A percentile compares a stretch with the other conserved stretches of the same genome.
phyloP scores from a whole-genome alignment of 2,888 invertebrate species.

The Octonoba sinensis region DNA sequence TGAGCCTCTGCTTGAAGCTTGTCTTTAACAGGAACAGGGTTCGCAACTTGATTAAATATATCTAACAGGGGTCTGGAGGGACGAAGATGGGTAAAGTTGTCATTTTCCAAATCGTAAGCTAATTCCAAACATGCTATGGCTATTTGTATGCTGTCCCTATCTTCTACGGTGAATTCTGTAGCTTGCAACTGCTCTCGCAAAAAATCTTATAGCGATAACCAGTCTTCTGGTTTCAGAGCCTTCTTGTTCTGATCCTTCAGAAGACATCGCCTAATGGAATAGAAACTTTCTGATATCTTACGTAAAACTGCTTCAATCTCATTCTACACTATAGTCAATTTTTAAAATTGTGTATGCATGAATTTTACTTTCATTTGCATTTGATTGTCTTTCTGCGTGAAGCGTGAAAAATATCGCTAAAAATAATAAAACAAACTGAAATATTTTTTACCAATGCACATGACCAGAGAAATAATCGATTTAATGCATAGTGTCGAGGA shows the following conservation, averaged over 20 bases:
- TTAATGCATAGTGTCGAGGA: no score
- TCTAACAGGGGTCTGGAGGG: conserved; percentile 26
- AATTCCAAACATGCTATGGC: conserved; percentile 31
- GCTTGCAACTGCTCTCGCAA: conserved; percentile 12
- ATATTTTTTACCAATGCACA: no score
- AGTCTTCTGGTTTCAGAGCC: conserved; percentile 26
- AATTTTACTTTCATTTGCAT: not conserved
- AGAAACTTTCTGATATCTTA: no score
- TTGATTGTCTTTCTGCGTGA: no score
- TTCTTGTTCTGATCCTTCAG: not conserved
- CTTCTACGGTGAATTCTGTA: conserved; percentile 21
- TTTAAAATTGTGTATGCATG: no score
- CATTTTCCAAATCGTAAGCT: conserved; percentile 16
- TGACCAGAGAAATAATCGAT: no score
- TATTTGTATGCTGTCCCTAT: conserved; percentile 26
- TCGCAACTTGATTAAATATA: conserved; percentile 39
- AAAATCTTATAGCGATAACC: conserved; percentile 32
- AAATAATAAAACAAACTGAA: no score
- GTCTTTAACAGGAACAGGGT: conserved; percentile 28
- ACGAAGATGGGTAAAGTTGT: not conserved
- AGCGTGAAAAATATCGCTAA: no score
- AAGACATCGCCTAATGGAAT: conserved; percentile 18
- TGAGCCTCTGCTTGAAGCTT: conserved; percentile 18
- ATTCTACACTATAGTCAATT: not conserved
- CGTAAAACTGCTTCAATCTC: no score